A percentile compares a stretch with the other conserved stretches of the same genome.
phyloP scores from a whole-genome alignment of 2,888 invertebrate genomes.

The Chaetoderma sp. region DNA sequence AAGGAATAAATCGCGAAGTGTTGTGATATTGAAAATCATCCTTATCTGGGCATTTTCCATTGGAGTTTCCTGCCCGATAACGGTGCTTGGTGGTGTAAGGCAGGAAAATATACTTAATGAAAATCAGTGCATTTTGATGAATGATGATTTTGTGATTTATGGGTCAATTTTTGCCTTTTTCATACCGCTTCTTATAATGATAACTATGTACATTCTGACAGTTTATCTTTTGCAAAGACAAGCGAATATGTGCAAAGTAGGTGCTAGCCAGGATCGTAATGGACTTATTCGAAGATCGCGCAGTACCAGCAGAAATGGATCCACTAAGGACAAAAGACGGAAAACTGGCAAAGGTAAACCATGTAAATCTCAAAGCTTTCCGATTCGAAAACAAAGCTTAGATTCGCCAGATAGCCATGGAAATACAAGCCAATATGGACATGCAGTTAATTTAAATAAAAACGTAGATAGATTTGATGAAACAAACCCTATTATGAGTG shows the following conservation, averaged over 20 bases:
- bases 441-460: no score
- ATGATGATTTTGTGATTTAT: constrained; percentile 77
- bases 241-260: constrained; percentile 56
- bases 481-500: no score
- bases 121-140: constrained; percentile 73
- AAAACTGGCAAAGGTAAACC: constrained; percentile 32
- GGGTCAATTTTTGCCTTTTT: constrained; percentile 96
- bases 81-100: constrained; percentile 72
- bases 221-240: constrained; percentile 87
- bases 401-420: no score
- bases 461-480: no score
- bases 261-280: constrained; percentile 27
- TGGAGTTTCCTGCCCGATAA: constrained; percentile 70
- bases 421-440: no score
- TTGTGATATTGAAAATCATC: constrained; percentile 81
- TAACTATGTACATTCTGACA: constrained; percentile 93
- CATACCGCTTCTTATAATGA: constrained; percentile 94
- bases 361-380: constrained; percentile 32
- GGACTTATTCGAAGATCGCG: constrained; percentile 14
- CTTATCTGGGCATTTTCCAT: constrained; percentile 92
- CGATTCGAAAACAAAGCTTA: no score
- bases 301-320: background rate
- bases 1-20: constrained; percentile 62
- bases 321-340: no score
- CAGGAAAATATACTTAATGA: constrained; percentile 75